Conservation (phyloP, 1,140 invertebrate genomes). For the Drosophila nigromelanica region DNA sequence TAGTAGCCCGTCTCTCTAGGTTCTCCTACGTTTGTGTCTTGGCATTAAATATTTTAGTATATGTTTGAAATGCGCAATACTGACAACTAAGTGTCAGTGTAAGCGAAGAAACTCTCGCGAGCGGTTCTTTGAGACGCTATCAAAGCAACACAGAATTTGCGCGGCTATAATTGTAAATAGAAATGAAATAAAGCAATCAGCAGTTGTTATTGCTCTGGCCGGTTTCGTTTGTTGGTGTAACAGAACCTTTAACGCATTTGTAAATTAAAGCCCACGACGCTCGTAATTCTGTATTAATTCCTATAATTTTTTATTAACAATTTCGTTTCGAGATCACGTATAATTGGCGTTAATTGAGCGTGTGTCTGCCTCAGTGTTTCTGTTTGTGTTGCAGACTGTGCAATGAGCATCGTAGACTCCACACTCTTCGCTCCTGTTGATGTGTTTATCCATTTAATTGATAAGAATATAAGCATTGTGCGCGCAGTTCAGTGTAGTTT, state of each 20-base stretch:
- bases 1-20: conserved; percentile 2
- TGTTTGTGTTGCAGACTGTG: conserved; percentile 34
- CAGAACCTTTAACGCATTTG: conserved; percentile 19
- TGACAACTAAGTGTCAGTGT: conserved; percentile 60
- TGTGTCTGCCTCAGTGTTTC: conserved; percentile 29
- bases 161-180: conserved; percentile 24
- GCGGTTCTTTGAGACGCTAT: conserved; percentile 40
- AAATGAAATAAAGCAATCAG: conserved; percentile 36
- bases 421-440: conserved; percentile 14
- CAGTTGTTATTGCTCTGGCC: background rate
- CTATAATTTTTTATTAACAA: conserved; percentile 66
- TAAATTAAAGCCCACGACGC: conserved; percentile 27
- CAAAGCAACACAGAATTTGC: conserved; percentile 15
- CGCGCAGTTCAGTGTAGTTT: conserved; percentile 25
- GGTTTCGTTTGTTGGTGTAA: conserved; percentile 25
- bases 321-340: conserved; percentile 53
- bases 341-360: conserved; percentile 77
- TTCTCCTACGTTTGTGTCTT: conserved; percentile 8
- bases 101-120: conserved; percentile 51
- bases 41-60: conserved; percentile 33
- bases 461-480: conserved; percentile 57
- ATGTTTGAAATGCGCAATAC: conserved; percentile 34
- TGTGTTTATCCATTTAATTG: conserved; percentile 64
- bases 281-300: conserved; percentile 50
- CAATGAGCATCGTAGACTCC: conserved; percentile 7